Evolutionary conservation across 1,140 invertebrate species (phyloP).

Genomic region (Danaus melanippus): DNA sequence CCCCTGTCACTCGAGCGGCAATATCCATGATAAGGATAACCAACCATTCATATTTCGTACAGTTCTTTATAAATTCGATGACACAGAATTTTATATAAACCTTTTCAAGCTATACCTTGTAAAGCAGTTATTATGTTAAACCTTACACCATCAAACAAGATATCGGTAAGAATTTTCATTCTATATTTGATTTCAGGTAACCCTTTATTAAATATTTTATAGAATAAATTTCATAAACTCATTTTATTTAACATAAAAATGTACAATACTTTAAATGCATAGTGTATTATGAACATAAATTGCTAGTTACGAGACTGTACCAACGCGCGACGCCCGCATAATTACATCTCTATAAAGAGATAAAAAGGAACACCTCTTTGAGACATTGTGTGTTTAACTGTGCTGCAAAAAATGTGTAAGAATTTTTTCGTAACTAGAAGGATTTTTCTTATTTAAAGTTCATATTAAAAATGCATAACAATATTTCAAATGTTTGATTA

Average conservation of each 20-base stretch:
- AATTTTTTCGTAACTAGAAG: conserved; percentile 9
- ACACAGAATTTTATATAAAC: neutral
- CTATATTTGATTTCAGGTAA: no score
- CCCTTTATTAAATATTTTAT: no score
- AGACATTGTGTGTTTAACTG: conserved; percentile 26
- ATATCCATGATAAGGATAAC: conserved; percentile 15
- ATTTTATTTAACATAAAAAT: no score
- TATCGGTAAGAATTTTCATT: no score
- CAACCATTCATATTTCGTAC: conserved; percentile 15
- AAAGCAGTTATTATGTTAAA: no score
- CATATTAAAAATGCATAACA: no score
- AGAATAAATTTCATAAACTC: no score
- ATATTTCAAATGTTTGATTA: no score
- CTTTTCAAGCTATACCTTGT: no score
- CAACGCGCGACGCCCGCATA: conserved; percentile 21
- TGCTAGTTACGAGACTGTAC: conserved; percentile 5
- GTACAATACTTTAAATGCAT: no score
- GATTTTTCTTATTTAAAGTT: neutral
- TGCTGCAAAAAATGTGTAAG: conserved; percentile 21
- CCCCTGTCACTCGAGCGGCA: conserved; percentile 39
- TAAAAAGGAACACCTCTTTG: conserved; percentile 28
- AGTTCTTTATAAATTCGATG: conserved; percentile 11
- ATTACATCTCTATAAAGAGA: conserved; percentile 38
- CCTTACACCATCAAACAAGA: no score
- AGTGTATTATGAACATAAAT: no score